Base-by-base conservation (phyloP, 92 coral and sea anemone genomes). In the Metridium senile region DNA sequence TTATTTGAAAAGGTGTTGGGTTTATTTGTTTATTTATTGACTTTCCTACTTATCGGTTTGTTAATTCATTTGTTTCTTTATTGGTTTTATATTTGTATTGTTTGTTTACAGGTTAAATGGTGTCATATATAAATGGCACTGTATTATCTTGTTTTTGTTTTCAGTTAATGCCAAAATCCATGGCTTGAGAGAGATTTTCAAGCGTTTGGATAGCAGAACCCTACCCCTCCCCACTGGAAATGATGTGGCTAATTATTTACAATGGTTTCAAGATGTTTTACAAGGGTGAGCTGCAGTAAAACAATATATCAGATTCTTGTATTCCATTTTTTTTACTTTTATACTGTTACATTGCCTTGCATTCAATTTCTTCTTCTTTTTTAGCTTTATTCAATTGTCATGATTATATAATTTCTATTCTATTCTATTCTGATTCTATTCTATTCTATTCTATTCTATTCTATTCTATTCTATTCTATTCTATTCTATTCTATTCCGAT, bases 151-250 rank as follows among this genome's bases (percentile, higher is more conserved):
- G n/a, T n/a, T n/a, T 54, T 22, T 61, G 32, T 6, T 30, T 63
- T 28, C 69, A 63, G 69, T 63, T 58, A 93, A 91, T 82, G 99
- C 93, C 33, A 96, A 91, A 82, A 97, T 96, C 31, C 99, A 96
- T 88, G 99, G 98, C 34, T 81, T 96, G 78, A 87, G 89, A 81
- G 98, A 96, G 79, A 96, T 96, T 31, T 96, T 79, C 75, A 96
- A 93, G 75, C 85, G 99, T 69, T 72, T 96, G 70, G 93, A 96
- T 74, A 89, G 94, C 57, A 84, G 87, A 66, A 89, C 97, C 8
- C 89, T 89, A 62, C 99, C 99, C 29, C 82, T 96, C 47, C 99
- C 99, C 26, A 93, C 97, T 63, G 97, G 98, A 49, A 93, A 89
- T 87, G 99, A 96, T 87, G 97, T 96, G 23, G 97, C 99, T 49